A percentile compares a stretch with the other conserved stretches of the same genome.
These are phyloP conservation scores for Chloroceryle aenea DNA, from an alignment of 2,113 vertebrate genomes.

Conservation along the genomic window DNA sequence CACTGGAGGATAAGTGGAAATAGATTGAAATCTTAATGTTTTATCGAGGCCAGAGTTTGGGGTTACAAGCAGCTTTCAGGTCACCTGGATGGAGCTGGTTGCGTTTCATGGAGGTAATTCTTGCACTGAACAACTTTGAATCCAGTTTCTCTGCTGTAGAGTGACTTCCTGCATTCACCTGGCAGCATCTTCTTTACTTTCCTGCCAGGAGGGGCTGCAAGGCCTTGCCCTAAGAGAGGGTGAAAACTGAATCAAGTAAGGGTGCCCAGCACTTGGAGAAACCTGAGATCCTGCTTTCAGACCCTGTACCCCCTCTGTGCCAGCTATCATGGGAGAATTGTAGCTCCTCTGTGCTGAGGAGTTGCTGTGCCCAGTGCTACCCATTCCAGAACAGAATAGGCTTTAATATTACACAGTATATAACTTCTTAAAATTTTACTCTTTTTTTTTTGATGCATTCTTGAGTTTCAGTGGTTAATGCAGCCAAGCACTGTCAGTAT, in stretches of 20 bases:
- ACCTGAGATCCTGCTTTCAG: background rate
- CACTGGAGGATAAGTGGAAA: background rate
- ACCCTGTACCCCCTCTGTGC: background rate
- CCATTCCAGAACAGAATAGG: background rate
- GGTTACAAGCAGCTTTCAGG: background rate
- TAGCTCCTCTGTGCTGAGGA: background rate
- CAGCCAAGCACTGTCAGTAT: background rate
- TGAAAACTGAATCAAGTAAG: background rate
- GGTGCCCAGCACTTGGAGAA: background rate
- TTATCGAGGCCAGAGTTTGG: background rate
- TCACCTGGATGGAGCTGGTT: background rate
- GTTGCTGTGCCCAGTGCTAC: background rate
- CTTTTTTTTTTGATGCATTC: background rate
- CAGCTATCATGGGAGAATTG: background rate
- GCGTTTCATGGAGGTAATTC: background rate
- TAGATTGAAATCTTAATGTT: background rate
- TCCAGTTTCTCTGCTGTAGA: background rate
- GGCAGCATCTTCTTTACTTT: background rate
- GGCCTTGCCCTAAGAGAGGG: background rate
- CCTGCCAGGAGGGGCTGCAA: background rate
- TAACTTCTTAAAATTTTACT: background rate
- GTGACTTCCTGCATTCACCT: background rate
- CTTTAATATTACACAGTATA: rapidly evolving
- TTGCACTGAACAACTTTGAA: background rate
- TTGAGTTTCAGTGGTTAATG: constrained; percentile 30